Conservation (phyloP, 2,888 invertebrate genomes). For the Camptogramma bilineatum region DNA sequence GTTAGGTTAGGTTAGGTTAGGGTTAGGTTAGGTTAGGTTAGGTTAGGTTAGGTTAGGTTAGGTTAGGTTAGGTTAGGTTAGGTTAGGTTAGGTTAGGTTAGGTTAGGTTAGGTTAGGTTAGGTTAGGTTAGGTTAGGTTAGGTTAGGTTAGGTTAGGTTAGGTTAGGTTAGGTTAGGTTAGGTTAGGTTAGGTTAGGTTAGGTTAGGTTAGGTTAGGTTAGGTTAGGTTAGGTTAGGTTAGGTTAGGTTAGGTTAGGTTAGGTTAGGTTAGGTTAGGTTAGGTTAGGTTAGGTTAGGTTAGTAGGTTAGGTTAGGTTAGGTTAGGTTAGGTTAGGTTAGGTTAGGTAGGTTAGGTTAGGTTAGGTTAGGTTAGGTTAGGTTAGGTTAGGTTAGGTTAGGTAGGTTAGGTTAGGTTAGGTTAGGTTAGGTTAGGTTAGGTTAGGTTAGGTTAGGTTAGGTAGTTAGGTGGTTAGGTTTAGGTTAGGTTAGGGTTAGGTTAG, state of each 20-base stretch:
- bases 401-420: constrained; percentile 18
- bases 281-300: constrained; percentile 29
- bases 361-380: constrained; percentile 39
- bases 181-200: constrained; percentile 35
- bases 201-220: constrained; percentile 39
- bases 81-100: constrained; percentile 45
- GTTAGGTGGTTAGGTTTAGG: constrained; percentile 41
- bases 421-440: constrained; percentile 13
- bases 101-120: constrained; percentile 34
- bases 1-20: constrained; percentile 35
- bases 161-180: constrained; percentile 34
- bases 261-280: constrained; percentile 44
- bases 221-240: constrained; percentile 40
- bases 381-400: constrained; percentile 38
- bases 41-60: constrained; percentile 44
- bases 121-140: constrained; percentile 38
- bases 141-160: constrained; percentile 48
- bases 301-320: too few relatives aligned
- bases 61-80: constrained; percentile 44
- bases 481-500: constrained; percentile 32
- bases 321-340: constrained; percentile 13
- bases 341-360: constrained; percentile 23
- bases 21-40: constrained; percentile 37
- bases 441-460: constrained; percentile 27
- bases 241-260: constrained; percentile 45